Conservation (phyloP, 2,113 vertebrate species). For the Prunella fulvescens region DNA sequence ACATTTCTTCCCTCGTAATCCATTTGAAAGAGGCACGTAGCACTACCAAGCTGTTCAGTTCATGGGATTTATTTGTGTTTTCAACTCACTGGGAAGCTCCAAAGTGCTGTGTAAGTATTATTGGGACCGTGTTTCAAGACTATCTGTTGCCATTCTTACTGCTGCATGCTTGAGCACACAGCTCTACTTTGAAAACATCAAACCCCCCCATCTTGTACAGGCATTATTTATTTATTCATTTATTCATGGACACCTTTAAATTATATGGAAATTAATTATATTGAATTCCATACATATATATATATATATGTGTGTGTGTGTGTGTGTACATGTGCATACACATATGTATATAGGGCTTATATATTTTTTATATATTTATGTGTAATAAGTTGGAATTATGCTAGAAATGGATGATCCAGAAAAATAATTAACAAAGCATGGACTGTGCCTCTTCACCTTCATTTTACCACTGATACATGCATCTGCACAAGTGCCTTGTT, state of each 20-base stretch:
- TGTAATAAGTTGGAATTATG: neutral
- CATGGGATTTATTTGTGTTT: neutral
- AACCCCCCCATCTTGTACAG: fast-evolving
- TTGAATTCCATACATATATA: neutral
- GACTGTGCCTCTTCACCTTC: neutral
- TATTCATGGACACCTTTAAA: neutral
- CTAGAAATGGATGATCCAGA: neutral
- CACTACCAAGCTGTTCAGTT: neutral
- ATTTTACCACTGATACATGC: neutral
- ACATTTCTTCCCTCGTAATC: neutral
- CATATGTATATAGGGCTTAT: neutral
- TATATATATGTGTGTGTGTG: fast-evolving
- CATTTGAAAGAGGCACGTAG: neutral
- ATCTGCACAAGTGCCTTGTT: neutral
- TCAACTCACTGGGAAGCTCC: neutral
- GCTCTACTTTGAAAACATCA: neutral
- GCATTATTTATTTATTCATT: neutral
- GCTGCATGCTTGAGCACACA: neutral
- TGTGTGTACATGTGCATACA: fast-evolving
- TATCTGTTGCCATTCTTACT: neutral
- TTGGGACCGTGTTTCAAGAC: neutral
- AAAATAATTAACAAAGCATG: neutral
- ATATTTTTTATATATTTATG: neutral
- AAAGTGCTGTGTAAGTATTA: neutral
- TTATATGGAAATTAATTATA: neutral